phyloP scores from a whole-genome alignment of 2,113 vertebrate genomes.

The Eulemur rufifrons region DNA sequence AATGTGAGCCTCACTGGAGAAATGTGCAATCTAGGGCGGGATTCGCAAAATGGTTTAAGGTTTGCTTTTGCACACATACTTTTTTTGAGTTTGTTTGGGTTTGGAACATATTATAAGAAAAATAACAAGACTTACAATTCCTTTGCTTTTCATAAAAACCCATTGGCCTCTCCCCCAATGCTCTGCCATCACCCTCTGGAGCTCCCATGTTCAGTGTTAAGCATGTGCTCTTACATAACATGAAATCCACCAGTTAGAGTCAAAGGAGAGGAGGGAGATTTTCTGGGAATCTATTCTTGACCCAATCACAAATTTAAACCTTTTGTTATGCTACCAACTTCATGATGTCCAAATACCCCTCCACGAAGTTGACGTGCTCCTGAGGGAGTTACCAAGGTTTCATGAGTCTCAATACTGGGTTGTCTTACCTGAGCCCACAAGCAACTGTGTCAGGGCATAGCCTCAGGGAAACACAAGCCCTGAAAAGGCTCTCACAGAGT shows the following conservation, averaged over 20 bases:
- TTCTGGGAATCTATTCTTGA: slow-evolving; percentile 23
- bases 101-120: slow-evolving; percentile 77
- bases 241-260: background rate
- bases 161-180: slow-evolving; percentile 15
- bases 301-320: background rate
- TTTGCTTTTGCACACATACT: slow-evolving; percentile 72
- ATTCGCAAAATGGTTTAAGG: slow-evolving; percentile 82
- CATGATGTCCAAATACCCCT: background rate
- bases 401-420: background rate
- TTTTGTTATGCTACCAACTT: slow-evolving; percentile 42
- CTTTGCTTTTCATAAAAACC: slow-evolving; percentile 70
- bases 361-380: background rate
- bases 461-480: background rate
- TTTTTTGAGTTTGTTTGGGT: slow-evolving; percentile 69
- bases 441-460: background rate
- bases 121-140: slow-evolving; percentile 68
- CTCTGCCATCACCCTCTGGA: background rate
- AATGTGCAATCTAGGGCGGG: slow-evolving; percentile 87
- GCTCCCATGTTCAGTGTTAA: slow-evolving; percentile 36
- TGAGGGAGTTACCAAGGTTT: background rate
- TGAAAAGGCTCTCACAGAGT: background rate
- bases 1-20: slow-evolving; percentile 86
- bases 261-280: slow-evolving; percentile 4
- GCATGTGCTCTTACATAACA: slow-evolving; percentile 59
- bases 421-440: background rate